phyloP scores from a whole-genome alignment of 2,888 invertebrate genomes.

The Crepidodera aurea region DNA sequence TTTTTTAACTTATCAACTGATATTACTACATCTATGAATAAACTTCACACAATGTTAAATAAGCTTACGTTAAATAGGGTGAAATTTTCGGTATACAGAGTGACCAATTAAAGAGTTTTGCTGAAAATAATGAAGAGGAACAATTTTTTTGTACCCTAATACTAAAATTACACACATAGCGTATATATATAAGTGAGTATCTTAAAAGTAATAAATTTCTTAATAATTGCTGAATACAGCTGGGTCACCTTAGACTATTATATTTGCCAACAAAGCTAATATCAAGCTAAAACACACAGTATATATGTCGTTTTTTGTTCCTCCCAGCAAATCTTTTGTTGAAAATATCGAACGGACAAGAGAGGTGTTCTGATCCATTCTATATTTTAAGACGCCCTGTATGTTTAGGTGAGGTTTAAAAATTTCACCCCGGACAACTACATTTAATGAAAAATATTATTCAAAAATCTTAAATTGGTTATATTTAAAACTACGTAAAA shows the following conservation, averaged over 20 bases:
- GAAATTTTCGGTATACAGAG: background rate
- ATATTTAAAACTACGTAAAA: conserved; percentile 50
- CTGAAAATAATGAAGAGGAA: conserved; percentile 9
- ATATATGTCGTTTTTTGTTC: conserved; percentile 22
- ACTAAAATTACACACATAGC: conserved; percentile 28
- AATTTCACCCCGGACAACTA: conserved; percentile 22
- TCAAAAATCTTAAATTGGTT: conserved; percentile 24
- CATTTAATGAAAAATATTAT: conserved; percentile 17
- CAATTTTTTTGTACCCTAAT: conserved; percentile 7
- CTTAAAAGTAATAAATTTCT: conserved; percentile 27
- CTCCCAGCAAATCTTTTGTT: background rate
- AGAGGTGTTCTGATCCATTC: conserved; percentile 19
- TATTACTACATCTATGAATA: background rate
- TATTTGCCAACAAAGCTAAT: conserved; percentile 29
- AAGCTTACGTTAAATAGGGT: background rate
- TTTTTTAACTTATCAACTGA: background rate
- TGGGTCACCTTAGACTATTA: conserved; percentile 28
- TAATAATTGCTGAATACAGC: conserved; percentile 13
- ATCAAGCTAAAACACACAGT: conserved; percentile 30
- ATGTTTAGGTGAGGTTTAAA: conserved; percentile 3
- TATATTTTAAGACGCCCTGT: background rate
- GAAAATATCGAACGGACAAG: conserved; percentile 11
- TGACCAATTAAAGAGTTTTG: background rate
- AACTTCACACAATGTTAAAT: background rate
- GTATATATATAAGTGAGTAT: conserved; percentile 28